These are phyloP conservation scores for Theretra japonica DNA, from an alignment of 2,888 invertebrate genomes.

Conservation along the genomic window DNA sequence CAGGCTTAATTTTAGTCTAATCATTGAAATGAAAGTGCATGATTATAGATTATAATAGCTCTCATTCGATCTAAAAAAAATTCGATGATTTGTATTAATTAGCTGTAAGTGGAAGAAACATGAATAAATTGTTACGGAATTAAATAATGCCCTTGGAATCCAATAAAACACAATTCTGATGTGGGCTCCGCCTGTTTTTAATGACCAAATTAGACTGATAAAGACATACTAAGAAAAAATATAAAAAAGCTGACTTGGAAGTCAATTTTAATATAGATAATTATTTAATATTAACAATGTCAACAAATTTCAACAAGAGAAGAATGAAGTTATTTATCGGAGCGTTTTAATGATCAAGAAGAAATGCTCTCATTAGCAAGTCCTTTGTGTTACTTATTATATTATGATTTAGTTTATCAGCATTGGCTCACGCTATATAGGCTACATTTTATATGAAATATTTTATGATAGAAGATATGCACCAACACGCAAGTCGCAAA, in stretches of 20 bases:
- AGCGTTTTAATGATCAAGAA: constrained; percentile 13
- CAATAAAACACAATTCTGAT: constrained; percentile 56
- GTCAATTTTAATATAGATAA: constrained; percentile 57
- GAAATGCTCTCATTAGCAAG: constrained; percentile 9
- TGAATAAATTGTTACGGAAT: constrained; percentile 54
- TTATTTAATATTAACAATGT: constrained; percentile 26
- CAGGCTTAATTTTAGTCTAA: constrained; percentile 80
- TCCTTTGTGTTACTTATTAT: constrained; percentile 5
- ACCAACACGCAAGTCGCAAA: constrained; percentile 22
- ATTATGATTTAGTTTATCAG: constrained; percentile 5
- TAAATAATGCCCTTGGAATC: constrained; percentile 64
- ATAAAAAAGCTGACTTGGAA: constrained; percentile 48
- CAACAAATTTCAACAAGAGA: constrained; percentile 18
- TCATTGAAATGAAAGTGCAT: constrained; percentile 78
- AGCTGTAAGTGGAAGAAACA: constrained; percentile 63
- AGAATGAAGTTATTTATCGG: constrained; percentile 14
- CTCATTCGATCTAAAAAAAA: constrained; percentile 68
- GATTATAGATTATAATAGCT: constrained; percentile 75
- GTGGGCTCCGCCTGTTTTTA: constrained; percentile 70
- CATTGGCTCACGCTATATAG: constrained; percentile 22
- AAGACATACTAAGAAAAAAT: constrained; percentile 53
- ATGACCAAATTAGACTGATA: constrained; percentile 74
- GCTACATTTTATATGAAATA: constrained; percentile 35
- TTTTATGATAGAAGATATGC: constrained; percentile 28
- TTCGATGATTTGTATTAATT: constrained; percentile 69